Evolutionary conservation across 2,797 vertebrate species (phyloP), one percentile per base, ranked within the genome.

Genomic region (Melanotaenia trifasciata): DNA sequence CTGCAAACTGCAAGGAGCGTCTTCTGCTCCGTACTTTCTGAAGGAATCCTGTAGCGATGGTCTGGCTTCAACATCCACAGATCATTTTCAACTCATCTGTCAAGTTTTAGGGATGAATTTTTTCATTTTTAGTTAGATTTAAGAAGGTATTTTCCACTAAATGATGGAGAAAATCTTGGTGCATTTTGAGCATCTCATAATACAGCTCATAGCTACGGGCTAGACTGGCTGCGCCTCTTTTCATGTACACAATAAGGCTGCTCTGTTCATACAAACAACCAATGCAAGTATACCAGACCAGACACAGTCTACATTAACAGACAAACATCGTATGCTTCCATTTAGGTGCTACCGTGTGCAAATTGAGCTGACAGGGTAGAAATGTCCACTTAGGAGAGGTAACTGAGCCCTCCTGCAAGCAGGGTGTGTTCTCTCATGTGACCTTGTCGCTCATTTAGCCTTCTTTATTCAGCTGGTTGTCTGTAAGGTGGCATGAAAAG

Each of bases 351-450:
- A 65, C 20, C 18, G 30, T 73, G 54, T 74, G 56, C 73, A 76
- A 64, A 84, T 89, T 83, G 76, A 78, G 87, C 90, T 91, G 85
- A 91, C 69, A 1, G 80, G 65, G 86, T 38, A 65, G 73, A 90
- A 90, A 82, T 66, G 36, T 79, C 71, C 84, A 79, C 81, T 84
- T 77, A 79, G 72, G 67, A 70, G 79, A 50, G 45, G 86, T 79
- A 90, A 89, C 83, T 53, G 83, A 90, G 77, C 76, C 76, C 38
- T 67, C 28, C 30, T 69, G 66, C 32, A 58, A 71, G 62, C 62
- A 74, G 73, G 38, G 38, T 74, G 58, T 68, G 64, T 81, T 79
- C 62, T 68, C 69, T 20, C 8, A 5, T 65, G 64, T 83, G 84
- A 91, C 83, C 87, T 89, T 89, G 84, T 88, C 26, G 11, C 80